A percentile compares a stretch with the other conserved stretches of the same genome.
These are phyloP conservation scores for Hartigia nigra DNA, from an alignment of 2,888 invertebrate genomes.

Conservation along the genomic window DNA sequence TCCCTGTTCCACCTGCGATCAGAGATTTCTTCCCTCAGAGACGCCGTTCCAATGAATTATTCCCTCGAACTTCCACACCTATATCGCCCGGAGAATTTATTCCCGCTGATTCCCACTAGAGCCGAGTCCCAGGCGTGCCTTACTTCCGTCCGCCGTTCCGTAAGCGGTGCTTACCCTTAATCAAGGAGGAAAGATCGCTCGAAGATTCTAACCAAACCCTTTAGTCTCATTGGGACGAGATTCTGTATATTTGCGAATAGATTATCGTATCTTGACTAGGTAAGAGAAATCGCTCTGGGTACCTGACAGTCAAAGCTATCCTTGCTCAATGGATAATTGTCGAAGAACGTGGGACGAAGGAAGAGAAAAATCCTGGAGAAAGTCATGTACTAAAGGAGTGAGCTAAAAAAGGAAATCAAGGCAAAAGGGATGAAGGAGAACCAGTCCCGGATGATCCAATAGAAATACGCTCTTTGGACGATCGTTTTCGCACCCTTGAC, in stretches of 20 bases:
- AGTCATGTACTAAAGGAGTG: neutral
- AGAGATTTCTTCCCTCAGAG: conserved; percentile 14
- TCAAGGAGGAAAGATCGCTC: neutral
- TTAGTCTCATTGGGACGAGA: neutral
- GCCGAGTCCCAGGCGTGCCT: neutral
- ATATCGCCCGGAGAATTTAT: conserved; percentile 2
- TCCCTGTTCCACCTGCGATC: conserved; percentile 76
- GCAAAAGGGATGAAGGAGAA: neutral
- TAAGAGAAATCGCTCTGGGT: neutral
- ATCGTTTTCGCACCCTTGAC: neutral
- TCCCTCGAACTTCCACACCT: conserved; percentile 5
- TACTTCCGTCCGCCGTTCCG: neutral
- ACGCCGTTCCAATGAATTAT: conserved; percentile 1
- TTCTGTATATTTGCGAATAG: neutral
- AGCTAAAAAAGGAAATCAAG: neutral
- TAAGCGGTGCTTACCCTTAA: conserved; percentile 5
- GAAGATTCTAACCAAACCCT: neutral
- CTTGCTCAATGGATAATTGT: too few species aligned
- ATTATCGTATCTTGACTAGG: neutral
- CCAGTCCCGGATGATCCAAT: neutral
- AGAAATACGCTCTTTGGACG: neutral
- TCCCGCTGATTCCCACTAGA: neutral
- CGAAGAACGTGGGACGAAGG: neutral
- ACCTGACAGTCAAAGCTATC: neutral
- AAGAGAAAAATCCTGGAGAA: neutral